Conservation (phyloP, 2,797 vertebrate genomes). For the Enteromius anoplus region DNA sequence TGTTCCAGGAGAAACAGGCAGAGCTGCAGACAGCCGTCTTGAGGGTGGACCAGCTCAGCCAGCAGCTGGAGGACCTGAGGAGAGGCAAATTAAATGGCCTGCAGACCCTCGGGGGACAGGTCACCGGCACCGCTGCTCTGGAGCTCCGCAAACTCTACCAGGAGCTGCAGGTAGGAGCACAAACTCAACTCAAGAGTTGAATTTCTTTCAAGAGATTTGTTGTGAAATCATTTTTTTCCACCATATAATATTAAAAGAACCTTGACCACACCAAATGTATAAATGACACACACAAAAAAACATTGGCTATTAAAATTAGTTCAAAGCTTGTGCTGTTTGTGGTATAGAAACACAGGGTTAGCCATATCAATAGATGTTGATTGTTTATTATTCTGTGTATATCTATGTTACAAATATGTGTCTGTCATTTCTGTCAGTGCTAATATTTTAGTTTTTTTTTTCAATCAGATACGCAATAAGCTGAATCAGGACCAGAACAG, state of each 20-base stretch:
- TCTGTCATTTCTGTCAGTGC: not conserved
- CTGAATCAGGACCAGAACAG: slow-evolving; percentile 98
- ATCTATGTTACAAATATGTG: not conserved
- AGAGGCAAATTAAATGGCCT: slow-evolving; percentile 93
- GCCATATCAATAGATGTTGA: not conserved
- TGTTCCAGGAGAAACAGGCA: slow-evolving; percentile 98
- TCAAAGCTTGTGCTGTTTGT: not conserved
- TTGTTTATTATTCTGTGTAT: not conserved
- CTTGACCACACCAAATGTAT: not conserved
- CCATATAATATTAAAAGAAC: not conserved
- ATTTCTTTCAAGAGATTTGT: not conserved
- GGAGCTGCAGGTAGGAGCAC: slow-evolving; percentile 90
- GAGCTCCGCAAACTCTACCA: slow-evolving; percentile 95
- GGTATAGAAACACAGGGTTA: not conserved
- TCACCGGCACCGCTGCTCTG: slow-evolving; percentile 89
- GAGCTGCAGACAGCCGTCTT: slow-evolving; percentile 93
- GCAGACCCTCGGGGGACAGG: slow-evolving; percentile 86
- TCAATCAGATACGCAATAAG: slow-evolving; percentile 89
- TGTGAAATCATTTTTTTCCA: not conserved
- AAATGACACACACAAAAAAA: not conserved
- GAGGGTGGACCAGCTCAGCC: slow-evolving; percentile 95
- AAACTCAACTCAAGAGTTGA: not conserved
- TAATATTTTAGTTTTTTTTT: not conserved
- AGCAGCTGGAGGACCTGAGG: slow-evolving; percentile 94
- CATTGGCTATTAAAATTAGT: not conserved